Percentiles rank a stretch among this genome's conserved stretches.
phyloP scores from a whole-genome alignment of 2,113 vertebrate genomes.

The Scatophagus argus region DNA sequence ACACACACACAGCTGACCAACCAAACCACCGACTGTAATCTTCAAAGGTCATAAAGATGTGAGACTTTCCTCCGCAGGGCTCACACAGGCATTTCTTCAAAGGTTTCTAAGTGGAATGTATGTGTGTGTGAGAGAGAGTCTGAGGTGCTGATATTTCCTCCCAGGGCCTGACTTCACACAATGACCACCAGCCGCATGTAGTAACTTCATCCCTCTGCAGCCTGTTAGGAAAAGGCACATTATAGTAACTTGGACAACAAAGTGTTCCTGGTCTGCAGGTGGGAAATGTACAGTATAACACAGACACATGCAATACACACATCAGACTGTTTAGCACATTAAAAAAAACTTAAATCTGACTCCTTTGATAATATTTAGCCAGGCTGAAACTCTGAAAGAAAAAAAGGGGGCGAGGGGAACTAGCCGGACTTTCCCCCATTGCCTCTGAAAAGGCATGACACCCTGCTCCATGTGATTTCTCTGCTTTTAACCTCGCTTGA shows the following conservation, averaged over 20 bases:
- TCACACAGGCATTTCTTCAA: conserved; percentile 54
- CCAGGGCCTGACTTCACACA: conserved; percentile 40
- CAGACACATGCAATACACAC: background rate
- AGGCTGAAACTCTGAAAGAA: conserved; percentile 41
- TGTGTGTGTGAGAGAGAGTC: conserved; percentile 20
- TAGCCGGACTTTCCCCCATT: conserved; percentile 57
- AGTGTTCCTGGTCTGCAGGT: conserved; percentile 36
- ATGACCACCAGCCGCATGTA: conserved; percentile 27
- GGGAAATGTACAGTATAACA: conserved; percentile 13
- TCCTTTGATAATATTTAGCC: conserved; percentile 70
- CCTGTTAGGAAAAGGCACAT: conserved; percentile 43
- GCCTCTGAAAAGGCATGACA: conserved; percentile 41
- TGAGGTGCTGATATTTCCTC: conserved; percentile 52
- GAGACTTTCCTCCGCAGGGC: conserved; percentile 33
- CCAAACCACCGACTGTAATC: conserved; percentile 20
- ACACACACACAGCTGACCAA: conserved; percentile 34
- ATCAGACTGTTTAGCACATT: conserved; percentile 22
- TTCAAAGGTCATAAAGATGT: conserved; percentile 53
- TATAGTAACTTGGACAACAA: conserved; percentile 41
- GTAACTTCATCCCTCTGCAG: conserved; percentile 56
- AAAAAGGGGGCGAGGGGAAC: conserved; percentile 16
- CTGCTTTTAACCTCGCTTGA: conserved; percentile 58
- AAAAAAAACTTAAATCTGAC: conserved; percentile 50
- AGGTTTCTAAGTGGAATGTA: conserved; percentile 21
- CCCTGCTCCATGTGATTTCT: conserved; percentile 59